Evolutionary conservation across 2,888 invertebrate genomes (phyloP).

Genomic region (Taphrorychus bicolor): DNA sequence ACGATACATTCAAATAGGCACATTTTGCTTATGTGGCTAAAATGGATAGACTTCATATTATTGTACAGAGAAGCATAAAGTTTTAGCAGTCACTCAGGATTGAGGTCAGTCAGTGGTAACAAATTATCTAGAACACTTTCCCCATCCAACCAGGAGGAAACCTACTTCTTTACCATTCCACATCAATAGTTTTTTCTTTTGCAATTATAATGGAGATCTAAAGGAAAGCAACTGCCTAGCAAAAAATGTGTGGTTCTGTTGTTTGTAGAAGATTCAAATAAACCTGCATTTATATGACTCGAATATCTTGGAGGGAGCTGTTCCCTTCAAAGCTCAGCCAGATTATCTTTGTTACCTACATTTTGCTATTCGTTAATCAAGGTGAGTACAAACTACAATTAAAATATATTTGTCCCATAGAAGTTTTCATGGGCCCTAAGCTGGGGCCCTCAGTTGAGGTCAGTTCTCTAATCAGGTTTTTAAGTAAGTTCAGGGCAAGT

Average conservation of each 20-base stretch:
- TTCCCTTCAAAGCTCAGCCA: conserved; percentile 86
- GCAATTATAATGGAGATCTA: too few relatives aligned
- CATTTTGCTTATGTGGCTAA: neutral
- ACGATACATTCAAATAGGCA: too few relatives aligned
- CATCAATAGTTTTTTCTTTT: too few relatives aligned
- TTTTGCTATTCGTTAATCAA: conserved; percentile 90
- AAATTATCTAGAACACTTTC: neutral
- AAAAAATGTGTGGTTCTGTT: neutral
- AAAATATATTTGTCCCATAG: too few relatives aligned
- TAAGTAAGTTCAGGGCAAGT: too few relatives aligned
- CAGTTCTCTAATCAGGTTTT: too few relatives aligned
- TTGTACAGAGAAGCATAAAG: too few relatives aligned
- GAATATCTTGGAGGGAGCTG: conserved; percentile 63
- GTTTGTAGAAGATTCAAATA: neutral
- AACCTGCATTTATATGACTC: conserved; percentile 12
- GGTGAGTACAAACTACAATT: conserved; percentile 64
- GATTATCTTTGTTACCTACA: conserved; percentile 83
- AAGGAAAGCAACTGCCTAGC: neutral
- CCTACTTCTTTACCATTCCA: too few relatives aligned
- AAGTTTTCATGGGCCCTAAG: neutral
- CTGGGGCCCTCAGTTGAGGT: too few relatives aligned
- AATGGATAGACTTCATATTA: too few relatives aligned
- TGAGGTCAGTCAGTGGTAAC: neutral
- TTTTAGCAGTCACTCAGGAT: neutral
- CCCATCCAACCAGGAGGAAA: too few relatives aligned